These are phyloP conservation scores for Spongilla lacustris DNA, from an alignment of 37 sponge, comb jelly and placozoan genomes.

Conservation along the genomic window DNA sequence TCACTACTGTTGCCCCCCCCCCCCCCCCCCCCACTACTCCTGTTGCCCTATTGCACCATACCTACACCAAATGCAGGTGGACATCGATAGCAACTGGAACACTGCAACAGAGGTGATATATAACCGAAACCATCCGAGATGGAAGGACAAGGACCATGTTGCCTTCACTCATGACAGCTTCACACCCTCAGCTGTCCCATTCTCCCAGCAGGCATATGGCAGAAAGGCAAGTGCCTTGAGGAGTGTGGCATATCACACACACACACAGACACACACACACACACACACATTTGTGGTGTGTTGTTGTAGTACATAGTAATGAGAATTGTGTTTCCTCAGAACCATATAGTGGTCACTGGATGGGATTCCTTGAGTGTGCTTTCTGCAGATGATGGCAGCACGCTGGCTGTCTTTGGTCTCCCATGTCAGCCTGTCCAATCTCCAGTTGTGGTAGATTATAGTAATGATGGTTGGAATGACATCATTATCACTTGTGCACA, in stretches of 20 bases:
- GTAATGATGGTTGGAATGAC: slow-evolving; percentile 79
- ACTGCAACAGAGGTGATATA: slow-evolving; percentile 59
- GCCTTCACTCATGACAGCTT: slow-evolving; percentile 49
- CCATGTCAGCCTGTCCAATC: slow-evolving; percentile 72
- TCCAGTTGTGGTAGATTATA: slow-evolving; percentile 72
- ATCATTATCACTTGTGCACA: slow-evolving; percentile 76
- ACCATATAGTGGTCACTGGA: slow-evolving; percentile 73
- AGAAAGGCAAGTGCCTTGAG: slow-evolving; percentile 32
- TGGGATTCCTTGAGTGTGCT: slow-evolving; percentile 40
- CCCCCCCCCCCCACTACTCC: neutral
- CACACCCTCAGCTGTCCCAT: slow-evolving; percentile 57
- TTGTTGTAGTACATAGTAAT: neutral
- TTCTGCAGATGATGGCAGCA: slow-evolving; percentile 54
- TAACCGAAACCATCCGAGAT: slow-evolving; percentile 20
- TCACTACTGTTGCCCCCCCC: neutral
- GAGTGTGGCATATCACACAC: neutral
- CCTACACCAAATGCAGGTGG: no score
- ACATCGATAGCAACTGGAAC: slow-evolving; percentile 71
- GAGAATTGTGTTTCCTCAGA: slow-evolving; percentile 26
- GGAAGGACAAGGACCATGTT: slow-evolving; percentile 27
- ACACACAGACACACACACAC: neutral
- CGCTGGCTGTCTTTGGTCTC: neutral
- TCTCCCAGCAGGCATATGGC: slow-evolving; percentile 35
- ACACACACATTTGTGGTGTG: neutral
- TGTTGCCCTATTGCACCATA: neutral